A percentile compares a stretch with the other conserved stretches of the same genome.
Evolutionary conservation across 2,888 invertebrate species (phyloP).

Genomic region (Synanthedon tipuliformis): DNA sequence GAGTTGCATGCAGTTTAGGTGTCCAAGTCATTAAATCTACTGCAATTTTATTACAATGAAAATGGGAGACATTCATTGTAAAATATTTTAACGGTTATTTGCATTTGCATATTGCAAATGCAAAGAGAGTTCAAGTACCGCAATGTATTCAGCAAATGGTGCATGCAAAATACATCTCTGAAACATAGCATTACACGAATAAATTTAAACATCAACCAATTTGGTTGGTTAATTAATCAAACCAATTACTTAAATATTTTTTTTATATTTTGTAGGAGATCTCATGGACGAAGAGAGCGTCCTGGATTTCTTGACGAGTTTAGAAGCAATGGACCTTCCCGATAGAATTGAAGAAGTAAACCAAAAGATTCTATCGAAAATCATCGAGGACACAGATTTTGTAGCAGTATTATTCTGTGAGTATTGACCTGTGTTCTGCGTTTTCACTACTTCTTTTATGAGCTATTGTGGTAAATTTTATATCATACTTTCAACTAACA

Average conservation of each 20-base stretch:
- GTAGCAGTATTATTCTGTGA: slow-evolving; percentile 95
- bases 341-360: slow-evolving; percentile 97
- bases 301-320: slow-evolving; percentile 91
- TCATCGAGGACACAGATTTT: slow-evolving; percentile 91
- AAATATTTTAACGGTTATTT: no score
- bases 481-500: slow-evolving; percentile 56
- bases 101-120: no score
- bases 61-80: no score
- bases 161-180: no score
- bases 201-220: no score
- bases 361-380: slow-evolving; percentile 87
- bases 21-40: no score
- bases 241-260: no score
- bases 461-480: slow-evolving; percentile 46
- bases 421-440: slow-evolving; percentile 56
- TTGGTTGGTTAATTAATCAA: not conserved
- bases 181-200: no score
- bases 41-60: no score
- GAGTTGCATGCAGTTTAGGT: no score
- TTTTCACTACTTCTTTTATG: slow-evolving; percentile 31
- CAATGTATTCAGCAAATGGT: no score
- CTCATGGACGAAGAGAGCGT: slow-evolving; percentile 95
- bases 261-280: slow-evolving; percentile 75
- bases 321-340: slow-evolving; percentile 94
- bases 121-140: no score